Percentiles rank a stretch among this genome's conserved stretches.
Conservation (phyloP, 2,888 invertebrate genomes). For the Hesperia comma region DNA sequence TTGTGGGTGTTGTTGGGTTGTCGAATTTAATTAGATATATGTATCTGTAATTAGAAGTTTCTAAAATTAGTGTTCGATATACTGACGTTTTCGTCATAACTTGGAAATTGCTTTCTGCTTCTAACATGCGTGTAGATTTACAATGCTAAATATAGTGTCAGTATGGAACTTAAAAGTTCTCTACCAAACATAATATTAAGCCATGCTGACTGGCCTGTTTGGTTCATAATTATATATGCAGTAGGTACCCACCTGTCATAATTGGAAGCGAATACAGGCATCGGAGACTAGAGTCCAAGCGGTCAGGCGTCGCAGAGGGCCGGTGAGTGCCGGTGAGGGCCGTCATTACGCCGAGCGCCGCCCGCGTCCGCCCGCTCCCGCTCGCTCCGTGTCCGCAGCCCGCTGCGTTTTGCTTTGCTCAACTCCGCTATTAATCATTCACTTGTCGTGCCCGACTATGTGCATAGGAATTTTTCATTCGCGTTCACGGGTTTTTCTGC, state of each 20-base stretch:
- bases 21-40: neutral
- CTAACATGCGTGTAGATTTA: too few relatives aligned
- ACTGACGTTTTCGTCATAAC: too few relatives aligned
- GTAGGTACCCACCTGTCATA: too few relatives aligned
- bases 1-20: constrained; percentile 1
- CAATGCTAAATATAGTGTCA: too few relatives aligned
- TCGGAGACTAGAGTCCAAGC: too few relatives aligned
- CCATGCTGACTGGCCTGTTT: too few relatives aligned
- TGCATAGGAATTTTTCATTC: constrained; percentile 1
- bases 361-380: constrained; percentile 3
- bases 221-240: too few relatives aligned
- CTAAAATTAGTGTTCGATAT: neutral
- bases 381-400: neutral
- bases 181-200: too few relatives aligned
- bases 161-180: too few relatives aligned
- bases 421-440: constrained; percentile 14
- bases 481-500: constrained; percentile 7
- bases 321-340: neutral
- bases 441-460: constrained; percentile 8
- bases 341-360: neutral
- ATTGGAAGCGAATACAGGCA: too few relatives aligned
- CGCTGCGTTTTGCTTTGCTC: constrained; percentile 10
- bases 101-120: too few relatives aligned
- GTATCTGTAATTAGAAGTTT: neutral
- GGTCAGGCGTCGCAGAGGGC: neutral